Evolutionary conservation across 2,888 invertebrate species (phyloP).

Genomic region (Priocnemis perturbator): DNA sequence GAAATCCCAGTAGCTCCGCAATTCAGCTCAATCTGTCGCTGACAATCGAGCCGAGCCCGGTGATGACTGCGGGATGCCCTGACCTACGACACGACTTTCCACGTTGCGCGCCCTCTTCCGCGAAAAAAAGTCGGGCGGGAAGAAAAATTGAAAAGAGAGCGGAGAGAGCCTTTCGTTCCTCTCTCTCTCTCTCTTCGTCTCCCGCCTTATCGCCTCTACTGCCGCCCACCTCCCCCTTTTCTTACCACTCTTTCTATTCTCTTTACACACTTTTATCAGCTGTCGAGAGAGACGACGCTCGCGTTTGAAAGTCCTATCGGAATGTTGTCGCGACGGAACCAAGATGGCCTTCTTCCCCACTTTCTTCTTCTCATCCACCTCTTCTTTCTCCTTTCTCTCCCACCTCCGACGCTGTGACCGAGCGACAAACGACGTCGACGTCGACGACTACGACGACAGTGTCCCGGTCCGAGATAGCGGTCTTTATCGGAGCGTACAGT

Average conservation of each 20-base stretch:
- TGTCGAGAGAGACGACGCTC: too few species aligned
- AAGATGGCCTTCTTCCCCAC: neutral
- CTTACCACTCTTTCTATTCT: too few species aligned
- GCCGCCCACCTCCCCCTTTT: too few species aligned
- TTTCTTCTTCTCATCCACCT: neutral
- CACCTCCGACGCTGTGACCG: neutral
- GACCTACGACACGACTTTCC: conserved; percentile 45
- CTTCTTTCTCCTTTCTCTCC: neutral
- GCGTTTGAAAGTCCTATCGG: neutral
- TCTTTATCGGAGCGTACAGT: conserved; percentile 27
- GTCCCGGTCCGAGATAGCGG: conserved; percentile 14
- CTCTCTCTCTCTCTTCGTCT: too few species aligned
- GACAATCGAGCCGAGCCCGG: conserved; percentile 37
- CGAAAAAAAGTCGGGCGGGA: neutral
- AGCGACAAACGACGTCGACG: neutral
- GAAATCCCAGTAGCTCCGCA: conserved; percentile 33
- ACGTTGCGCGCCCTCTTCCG: conserved; percentile 28
- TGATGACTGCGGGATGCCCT: conserved; percentile 21
- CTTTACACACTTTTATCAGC: too few species aligned
- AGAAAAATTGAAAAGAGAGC: neutral
- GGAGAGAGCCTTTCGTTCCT: too few species aligned
- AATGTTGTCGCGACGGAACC: neutral
- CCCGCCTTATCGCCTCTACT: too few species aligned
- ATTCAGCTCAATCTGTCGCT: conserved; percentile 33
- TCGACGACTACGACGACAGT: neutral